Percentiles rank a stretch among this genome's conserved stretches.
These are phyloP conservation scores for Scaptomyza reducta DNA, from an alignment of 2,888 invertebrate genomes.

Conservation along the genomic window DNA sequence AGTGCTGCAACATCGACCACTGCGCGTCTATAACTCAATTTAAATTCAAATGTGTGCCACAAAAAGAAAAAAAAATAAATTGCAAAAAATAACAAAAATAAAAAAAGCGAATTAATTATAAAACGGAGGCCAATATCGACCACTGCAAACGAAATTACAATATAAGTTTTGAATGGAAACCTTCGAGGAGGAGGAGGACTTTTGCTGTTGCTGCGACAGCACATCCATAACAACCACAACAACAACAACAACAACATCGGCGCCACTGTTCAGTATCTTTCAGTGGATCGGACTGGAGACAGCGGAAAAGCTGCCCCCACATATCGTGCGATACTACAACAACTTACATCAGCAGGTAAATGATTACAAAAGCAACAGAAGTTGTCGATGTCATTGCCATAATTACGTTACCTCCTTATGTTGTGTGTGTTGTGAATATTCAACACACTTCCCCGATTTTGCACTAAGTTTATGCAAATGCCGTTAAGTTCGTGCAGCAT, in stretches of 20 bases:
- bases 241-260: slow-evolving; percentile 32
- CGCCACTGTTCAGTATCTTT: slow-evolving; percentile 64
- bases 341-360: slow-evolving; percentile 84
- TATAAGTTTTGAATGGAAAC: slow-evolving; percentile 61
- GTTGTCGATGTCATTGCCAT: background rate
- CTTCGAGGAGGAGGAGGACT: slow-evolving; percentile 34
- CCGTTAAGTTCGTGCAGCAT: background rate
- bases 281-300: slow-evolving; percentile 89
- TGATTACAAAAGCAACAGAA: slow-evolving; percentile 24
- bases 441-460: background rate
- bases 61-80: slow-evolving; percentile 10
- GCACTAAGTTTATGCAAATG: background rate
- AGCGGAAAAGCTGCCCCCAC: slow-evolving; percentile 86
- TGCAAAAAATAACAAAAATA: slow-evolving; percentile 10
- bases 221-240: slow-evolving; percentile 39
- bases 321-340: slow-evolving; percentile 88
- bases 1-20: slow-evolving; percentile 38
- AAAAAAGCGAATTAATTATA: slow-evolving; percentile 61
- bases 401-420: background rate
- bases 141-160: slow-evolving; percentile 55
- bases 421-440: background rate
- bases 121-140: slow-evolving; percentile 45
- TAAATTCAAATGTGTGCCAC: slow-evolving; percentile 70
- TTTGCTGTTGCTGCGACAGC: slow-evolving; percentile 66
- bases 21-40: slow-evolving; percentile 68